phyloP scores from a whole-genome alignment of 2,113 vertebrate genomes.

The Edolisoma coerulescens region DNA sequence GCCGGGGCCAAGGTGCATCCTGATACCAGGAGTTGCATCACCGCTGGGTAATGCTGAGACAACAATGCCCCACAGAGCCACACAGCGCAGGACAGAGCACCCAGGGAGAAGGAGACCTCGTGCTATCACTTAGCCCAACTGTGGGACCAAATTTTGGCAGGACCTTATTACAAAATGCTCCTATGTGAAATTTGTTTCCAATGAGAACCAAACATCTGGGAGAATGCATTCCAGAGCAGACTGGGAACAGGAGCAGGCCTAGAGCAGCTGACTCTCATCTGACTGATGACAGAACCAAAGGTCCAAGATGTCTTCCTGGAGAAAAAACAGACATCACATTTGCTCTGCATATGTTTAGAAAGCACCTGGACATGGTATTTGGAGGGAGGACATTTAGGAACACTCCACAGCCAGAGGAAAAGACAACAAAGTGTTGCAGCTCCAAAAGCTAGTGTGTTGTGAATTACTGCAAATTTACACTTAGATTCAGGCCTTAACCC shows the following conservation, averaged over 20 bases:
- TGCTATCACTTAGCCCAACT: not conserved
- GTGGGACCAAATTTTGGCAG: not conserved
- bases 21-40: not conserved
- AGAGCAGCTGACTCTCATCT: not conserved
- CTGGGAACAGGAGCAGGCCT: not conserved
- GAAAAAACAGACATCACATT: not conserved
- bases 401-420: not conserved
- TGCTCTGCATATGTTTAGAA: not conserved
- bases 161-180: not conserved
- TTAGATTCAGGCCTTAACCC: not conserved
- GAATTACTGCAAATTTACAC: not conserved
- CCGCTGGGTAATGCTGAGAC: fast-evolving
- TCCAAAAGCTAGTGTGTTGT: not conserved
- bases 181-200: not conserved
- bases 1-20: not conserved
- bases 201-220: not conserved
- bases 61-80: not conserved
- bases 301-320: not conserved
- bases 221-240: not conserved
- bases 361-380: not conserved
- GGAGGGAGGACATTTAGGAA: not conserved
- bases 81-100: not conserved
- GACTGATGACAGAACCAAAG: not conserved
- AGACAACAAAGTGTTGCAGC: not conserved
- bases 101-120: not conserved